Evolutionary conservation across 2,888 invertebrate species (phyloP).

Genomic region (Synanthedon vespiformis): DNA sequence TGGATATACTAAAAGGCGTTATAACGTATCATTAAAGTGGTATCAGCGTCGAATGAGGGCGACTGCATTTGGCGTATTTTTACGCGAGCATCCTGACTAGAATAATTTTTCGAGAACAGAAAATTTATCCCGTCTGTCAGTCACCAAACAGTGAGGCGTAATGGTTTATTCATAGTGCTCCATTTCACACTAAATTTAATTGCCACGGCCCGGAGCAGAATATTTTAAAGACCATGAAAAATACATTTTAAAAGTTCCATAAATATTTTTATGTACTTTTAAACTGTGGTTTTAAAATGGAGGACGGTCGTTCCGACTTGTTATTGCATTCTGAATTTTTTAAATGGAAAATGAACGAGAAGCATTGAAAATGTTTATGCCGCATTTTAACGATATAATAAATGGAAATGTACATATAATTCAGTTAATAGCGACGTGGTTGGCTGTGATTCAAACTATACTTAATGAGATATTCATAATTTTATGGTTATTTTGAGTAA

Average conservation of each 20-base stretch:
- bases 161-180: constrained; percentile 19
- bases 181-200: constrained; percentile 15
- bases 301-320: background rate
- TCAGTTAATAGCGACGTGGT: too few species aligned
- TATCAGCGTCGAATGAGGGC: too few species aligned
- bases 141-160: constrained; percentile 18
- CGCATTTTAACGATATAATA: too few species aligned
- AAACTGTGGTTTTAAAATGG: background rate
- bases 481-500: too few species aligned
- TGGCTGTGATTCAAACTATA: too few species aligned
- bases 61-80: too few species aligned
- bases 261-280: background rate
- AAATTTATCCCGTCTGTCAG: constrained; percentile 10
- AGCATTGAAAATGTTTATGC: too few species aligned
- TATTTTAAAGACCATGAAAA: constrained; percentile 6
- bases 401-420: too few species aligned
- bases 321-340: background rate
- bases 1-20: too few species aligned
- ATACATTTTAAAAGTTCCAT: constrained; percentile 8
- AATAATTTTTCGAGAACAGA: background rate
- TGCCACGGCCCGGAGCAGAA: constrained; percentile 9
- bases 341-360: background rate
- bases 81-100: background rate
- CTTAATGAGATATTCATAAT: too few species aligned
- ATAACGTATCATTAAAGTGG: too few species aligned